Evolutionary conservation across 2,113 vertebrate species (phyloP), one percentile per base, ranked within the genome.

Genomic region (Eptesicus fuscus): DNA sequence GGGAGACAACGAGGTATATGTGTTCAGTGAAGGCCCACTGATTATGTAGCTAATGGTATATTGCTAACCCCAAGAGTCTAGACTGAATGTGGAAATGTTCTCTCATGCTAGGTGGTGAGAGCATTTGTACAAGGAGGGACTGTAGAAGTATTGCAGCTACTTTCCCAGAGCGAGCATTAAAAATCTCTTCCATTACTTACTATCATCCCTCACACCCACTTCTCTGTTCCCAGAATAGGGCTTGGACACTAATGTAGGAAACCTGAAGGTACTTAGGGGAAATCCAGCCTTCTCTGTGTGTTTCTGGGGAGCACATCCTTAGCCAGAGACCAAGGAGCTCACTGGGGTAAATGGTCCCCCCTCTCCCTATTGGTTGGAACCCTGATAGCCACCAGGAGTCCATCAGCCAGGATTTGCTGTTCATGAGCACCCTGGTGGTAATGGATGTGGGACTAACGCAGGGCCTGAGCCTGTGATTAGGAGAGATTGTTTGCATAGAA

Each of bases 131-230:
- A 22, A 51, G n/a, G 32, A 93, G 30, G 82, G 18, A 32, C 35
- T 53, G 9, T 30, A 37, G 12, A 65, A 80, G 42, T 67, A 25
- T 7, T 53, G n/a, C 5, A 9, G 25, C 74, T 49, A 0, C 42
- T 92, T 96, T 83, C 70, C 71, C 79, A 88, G 71, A 65, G 35
- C 23, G 32, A 32, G 42, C 10, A n/a, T 79, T 91, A 83, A 83
- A 90, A 90, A 80, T 79, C 14, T 25, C 35, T 37, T 13, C 42
- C 6, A 30, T 67, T 65, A 32, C 40, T 85, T 40, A 35, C 47
- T n/a, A 13, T 25, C 49, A 47, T 79, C 44, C 18, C 90, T 80
- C 30, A 90, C 35, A 87, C 20, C n/a, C 16, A 32, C 4, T 51
- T 67, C 42, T 92, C n/a, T 74, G 7, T 92, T 80, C 65, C 59